These are phyloP conservation scores for Chaitophorus viminalis DNA, from an alignment of 2,888 invertebrate genomes.

Conservation along the genomic window DNA sequence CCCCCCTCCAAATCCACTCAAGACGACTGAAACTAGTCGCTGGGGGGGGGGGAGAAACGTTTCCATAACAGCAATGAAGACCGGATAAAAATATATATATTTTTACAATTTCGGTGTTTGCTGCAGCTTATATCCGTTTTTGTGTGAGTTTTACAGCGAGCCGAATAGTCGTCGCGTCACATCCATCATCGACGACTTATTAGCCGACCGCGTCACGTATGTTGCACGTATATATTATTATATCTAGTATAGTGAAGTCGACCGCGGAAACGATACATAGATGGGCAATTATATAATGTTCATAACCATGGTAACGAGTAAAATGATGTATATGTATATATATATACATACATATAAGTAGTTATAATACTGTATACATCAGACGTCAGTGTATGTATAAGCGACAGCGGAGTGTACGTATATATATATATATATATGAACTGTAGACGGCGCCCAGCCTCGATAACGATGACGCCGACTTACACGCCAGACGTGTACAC, in stretches of 20 bases:
- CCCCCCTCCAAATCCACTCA: too few relatives aligned
- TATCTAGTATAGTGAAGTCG: too few relatives aligned
- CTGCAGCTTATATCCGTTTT: slow-evolving; percentile 2
- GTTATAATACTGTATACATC: too few relatives aligned
- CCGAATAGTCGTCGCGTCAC: slow-evolving; percentile 12
- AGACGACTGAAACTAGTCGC: too few relatives aligned
- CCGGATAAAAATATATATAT: too few relatives aligned
- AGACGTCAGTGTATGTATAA: neutral
- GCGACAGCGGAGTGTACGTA: neutral
- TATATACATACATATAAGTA: too few relatives aligned
- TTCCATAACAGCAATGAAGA: too few relatives aligned
- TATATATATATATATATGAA: neutral
- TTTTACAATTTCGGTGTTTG: neutral
- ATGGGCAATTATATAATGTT: too few relatives aligned
- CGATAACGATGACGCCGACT: slow-evolving; percentile 31
- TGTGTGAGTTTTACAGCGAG: neutral
- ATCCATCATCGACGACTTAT: slow-evolving; percentile 46
- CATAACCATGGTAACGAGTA: neutral
- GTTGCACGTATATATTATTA: too few relatives aligned
- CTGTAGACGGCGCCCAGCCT: slow-evolving; percentile 23
- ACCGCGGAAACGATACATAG: too few relatives aligned
- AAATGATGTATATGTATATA: neutral
- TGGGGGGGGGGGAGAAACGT: neutral
- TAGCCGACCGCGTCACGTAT: neutral
- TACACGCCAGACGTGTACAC: neutral